Conservation (phyloP, 2,113 vertebrate genomes). For the Pseudopipra pipra region DNA sequence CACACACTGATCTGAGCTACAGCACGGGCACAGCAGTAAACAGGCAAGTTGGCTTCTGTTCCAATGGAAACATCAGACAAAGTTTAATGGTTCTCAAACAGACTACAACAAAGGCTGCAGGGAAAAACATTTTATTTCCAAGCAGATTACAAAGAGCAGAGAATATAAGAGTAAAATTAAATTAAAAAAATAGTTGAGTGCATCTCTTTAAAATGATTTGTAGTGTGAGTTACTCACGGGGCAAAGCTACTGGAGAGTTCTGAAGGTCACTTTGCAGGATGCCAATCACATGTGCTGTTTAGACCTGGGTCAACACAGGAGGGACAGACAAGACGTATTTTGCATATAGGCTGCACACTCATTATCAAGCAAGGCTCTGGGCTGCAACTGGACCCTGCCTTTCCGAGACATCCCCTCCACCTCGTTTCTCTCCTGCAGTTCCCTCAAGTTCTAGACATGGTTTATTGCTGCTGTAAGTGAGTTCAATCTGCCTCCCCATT, state of each 20-base stretch:
- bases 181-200: conserved; percentile 72
- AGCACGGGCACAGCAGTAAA: background rate
- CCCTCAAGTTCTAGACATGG: background rate
- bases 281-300: conserved; percentile 67
- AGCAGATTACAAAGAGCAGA: conserved; percentile 73
- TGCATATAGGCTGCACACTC: conserved; percentile 68
- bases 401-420: conserved; percentile 9
- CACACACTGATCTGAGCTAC: background rate
- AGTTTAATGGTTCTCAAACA: conserved; percentile 52
- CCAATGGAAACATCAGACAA: conserved; percentile 3
- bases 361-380: conserved; percentile 53
- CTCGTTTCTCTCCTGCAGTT: conserved; percentile 1
- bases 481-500: background rate
- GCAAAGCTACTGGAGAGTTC: conserved; percentile 69
- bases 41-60: background rate
- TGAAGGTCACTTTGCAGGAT: conserved; percentile 72
- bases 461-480: conserved; percentile 55
- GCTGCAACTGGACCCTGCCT: conserved; percentile 56
- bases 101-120: conserved; percentile 66
- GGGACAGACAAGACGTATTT: conserved; percentile 60
- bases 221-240: conserved; percentile 67
- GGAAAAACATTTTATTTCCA: conserved; percentile 73
- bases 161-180: conserved; percentile 72
- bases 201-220: conserved; percentile 71
- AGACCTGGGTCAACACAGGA: conserved; percentile 56